phyloP scores from a whole-genome alignment of 2,797 vertebrate genomes.

The Peromyscus attwateri region DNA sequence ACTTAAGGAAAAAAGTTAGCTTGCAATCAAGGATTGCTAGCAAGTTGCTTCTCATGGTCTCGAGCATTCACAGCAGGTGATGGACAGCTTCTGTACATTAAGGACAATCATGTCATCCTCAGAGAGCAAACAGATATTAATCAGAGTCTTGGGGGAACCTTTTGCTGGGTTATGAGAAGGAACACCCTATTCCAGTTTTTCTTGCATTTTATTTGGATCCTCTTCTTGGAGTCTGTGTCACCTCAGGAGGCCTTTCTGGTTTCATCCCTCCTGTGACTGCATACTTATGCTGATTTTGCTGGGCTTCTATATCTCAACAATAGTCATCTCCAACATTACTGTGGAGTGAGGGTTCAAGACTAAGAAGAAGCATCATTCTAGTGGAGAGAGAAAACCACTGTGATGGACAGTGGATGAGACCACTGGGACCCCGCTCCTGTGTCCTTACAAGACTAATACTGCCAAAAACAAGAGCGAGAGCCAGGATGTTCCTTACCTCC shows the following conservation, averaged over 20 bases:
- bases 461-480: not conserved
- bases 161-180: not conserved
- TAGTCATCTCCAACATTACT: not conserved
- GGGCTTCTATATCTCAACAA: not conserved
- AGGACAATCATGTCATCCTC: not conserved
- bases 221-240: not conserved
- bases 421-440: not conserved
- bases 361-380: not conserved
- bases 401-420: not conserved
- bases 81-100: not conserved
- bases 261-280: not conserved
- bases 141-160: not conserved
- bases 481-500: not conserved
- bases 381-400: not conserved
- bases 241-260: not conserved
- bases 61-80: not conserved
- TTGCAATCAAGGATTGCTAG: not conserved
- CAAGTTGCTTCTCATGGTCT: not conserved
- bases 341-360: not conserved
- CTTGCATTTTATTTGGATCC: not conserved
- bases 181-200: not conserved
- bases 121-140: not conserved
- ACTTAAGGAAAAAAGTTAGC: no score
- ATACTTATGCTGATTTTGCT: not conserved
- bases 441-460: not conserved